Conservation (phyloP, 2,113 vertebrate genomes). For the Lamprotornis superbus region DNA sequence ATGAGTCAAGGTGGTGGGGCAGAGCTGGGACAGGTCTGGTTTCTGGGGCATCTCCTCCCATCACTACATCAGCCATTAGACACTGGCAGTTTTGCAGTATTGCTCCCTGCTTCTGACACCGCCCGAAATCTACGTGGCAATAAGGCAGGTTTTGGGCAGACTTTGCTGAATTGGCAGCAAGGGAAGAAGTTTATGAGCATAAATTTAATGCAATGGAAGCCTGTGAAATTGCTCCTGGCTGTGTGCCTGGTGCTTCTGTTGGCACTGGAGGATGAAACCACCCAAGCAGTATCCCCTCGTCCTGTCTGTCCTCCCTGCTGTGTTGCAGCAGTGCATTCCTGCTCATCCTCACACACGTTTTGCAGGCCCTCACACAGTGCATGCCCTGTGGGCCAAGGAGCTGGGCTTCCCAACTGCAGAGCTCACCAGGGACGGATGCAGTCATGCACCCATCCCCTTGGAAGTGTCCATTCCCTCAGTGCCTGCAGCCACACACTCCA, state of each 20-base stretch:
- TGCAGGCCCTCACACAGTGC: background rate
- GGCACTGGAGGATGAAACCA: background rate
- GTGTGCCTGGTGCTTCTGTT: background rate
- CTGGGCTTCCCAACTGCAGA: background rate
- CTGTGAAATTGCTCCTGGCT: background rate
- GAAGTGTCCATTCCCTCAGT: background rate
- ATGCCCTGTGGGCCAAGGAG: background rate
- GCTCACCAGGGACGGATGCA: background rate
- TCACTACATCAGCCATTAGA: fast-evolving
- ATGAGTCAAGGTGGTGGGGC: background rate
- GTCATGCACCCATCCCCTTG: background rate
- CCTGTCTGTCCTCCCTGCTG: background rate
- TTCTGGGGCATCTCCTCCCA: background rate
- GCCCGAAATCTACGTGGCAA: fast-evolving
- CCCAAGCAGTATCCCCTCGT: fast-evolving
- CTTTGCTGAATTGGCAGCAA: background rate
- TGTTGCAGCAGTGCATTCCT: background rate
- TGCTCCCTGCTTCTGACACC: background rate
- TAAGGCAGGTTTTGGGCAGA: background rate
- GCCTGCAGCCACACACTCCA: background rate
- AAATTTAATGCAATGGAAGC: background rate
- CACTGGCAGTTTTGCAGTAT: fast-evolving
- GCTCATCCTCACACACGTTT: fast-evolving
- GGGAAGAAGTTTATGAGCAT: background rate
- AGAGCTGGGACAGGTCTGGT: background rate